These are phyloP conservation scores for Liasis olivaceus DNA, from an alignment of 2,797 vertebrate species.

Conservation along the genomic window DNA sequence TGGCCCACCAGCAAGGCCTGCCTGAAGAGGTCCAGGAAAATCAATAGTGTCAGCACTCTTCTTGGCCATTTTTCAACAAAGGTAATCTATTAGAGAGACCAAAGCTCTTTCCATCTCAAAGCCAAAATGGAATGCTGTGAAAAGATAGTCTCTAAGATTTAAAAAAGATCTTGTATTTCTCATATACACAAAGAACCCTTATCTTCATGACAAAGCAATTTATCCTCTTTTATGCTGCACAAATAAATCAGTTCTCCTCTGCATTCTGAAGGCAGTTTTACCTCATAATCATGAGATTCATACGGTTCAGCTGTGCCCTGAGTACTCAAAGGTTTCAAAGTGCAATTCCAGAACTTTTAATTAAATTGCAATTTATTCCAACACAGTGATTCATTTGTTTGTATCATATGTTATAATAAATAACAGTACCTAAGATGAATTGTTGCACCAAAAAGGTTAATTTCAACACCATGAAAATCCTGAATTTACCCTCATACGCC, in stretches of 20 bases:
- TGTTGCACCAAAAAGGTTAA: conserved; percentile 35
- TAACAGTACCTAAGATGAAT: conserved; percentile 17
- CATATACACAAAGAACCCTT: background rate
- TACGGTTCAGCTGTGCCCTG: background rate
- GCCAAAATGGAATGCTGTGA: background rate
- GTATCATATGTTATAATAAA: conserved; percentile 20
- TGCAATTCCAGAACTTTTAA: conserved; percentile 6
- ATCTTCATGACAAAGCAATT: background rate
- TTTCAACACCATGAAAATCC: conserved; percentile 29
- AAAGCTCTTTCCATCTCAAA: background rate
- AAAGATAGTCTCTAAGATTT: background rate
- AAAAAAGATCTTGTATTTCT: background rate
- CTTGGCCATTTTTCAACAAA: background rate
- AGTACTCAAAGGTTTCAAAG: conserved; percentile 5
- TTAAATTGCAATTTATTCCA: conserved; percentile 27
- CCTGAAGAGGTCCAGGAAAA: background rate
- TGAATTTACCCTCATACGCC: background rate
- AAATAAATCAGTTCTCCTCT: background rate
- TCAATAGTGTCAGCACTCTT: background rate
- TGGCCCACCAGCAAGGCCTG: too few species aligned
- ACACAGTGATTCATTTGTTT: conserved; percentile 18
- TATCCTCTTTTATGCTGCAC: background rate
- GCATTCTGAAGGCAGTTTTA: background rate
- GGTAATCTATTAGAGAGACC: background rate
- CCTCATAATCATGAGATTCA: conserved; percentile 4